Evolutionary conservation across 2,888 invertebrate species (phyloP).

Genomic region (Ommatoiulus sabulosus): DNA sequence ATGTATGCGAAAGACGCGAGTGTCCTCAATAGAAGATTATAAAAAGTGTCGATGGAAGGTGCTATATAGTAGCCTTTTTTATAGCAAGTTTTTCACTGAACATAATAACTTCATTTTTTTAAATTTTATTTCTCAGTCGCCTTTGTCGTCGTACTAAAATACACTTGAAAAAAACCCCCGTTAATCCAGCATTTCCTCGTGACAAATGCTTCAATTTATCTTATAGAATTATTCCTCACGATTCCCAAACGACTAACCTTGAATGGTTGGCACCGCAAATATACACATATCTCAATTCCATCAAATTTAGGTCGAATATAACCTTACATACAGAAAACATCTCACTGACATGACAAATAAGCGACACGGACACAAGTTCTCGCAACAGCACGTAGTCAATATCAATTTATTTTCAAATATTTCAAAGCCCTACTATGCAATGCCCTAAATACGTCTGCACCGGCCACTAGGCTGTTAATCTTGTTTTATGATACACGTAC

Average conservation of each 20-base stretch:
- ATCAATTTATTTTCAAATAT: slow-evolving; percentile 30
- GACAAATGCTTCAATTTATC: neutral
- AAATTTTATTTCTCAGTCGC: too few relatives aligned
- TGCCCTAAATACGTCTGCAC: neutral
- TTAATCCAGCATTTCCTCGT: neutral
- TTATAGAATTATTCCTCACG: neutral
- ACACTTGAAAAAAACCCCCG: neutral
- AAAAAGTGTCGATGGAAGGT: too few relatives aligned
- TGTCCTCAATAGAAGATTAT: too few relatives aligned
- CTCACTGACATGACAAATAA: neutral
- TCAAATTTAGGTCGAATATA: neutral
- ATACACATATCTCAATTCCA: neutral
- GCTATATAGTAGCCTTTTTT: too few relatives aligned
- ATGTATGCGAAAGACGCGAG: too few relatives aligned
- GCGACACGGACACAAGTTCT: neutral
- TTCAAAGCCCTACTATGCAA: neutral
- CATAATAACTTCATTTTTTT: too few relatives aligned
- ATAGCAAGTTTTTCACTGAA: too few relatives aligned
- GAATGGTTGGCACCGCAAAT: neutral
- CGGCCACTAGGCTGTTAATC: neutral
- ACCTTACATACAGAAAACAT: neutral
- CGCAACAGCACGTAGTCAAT: neutral
- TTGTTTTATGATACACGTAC: neutral
- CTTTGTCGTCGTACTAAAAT: too few relatives aligned
- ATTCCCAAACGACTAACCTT: neutral